Conservation (phyloP, 2,888 invertebrate genomes). For the Epirrita christyi region DNA sequence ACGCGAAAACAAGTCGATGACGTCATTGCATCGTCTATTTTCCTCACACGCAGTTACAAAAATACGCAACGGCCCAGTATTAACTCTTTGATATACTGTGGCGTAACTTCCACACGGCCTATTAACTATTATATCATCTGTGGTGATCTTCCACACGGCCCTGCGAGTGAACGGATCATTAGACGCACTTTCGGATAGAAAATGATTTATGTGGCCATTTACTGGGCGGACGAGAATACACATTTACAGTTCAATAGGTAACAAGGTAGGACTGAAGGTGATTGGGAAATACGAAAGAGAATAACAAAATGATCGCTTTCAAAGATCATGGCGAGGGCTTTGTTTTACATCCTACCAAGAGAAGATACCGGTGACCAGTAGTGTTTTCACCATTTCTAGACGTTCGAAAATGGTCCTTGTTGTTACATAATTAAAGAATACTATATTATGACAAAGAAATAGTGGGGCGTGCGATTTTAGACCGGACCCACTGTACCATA, state of each 20-base stretch:
- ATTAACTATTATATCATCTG: slow-evolving; percentile 10
- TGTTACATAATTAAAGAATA: too few species aligned
- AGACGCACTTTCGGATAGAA: slow-evolving; percentile 21
- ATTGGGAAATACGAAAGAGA: not conserved
- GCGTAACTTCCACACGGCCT: slow-evolving; percentile 55
- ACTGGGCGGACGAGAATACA: slow-evolving; percentile 10
- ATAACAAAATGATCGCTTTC: not conserved
- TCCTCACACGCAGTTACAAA: slow-evolving; percentile 50
- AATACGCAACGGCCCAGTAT: slow-evolving; percentile 42
- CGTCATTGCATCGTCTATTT: slow-evolving; percentile 57
- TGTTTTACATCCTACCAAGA: too few species aligned
- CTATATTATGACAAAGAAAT: too few species aligned
- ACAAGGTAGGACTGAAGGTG: not conserved
- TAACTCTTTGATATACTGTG: slow-evolving; percentile 40
- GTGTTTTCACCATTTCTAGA: too few species aligned
- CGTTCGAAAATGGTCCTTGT: too few species aligned
- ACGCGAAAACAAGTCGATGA: slow-evolving; percentile 44
- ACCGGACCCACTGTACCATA: too few species aligned
- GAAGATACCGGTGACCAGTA: too few species aligned
- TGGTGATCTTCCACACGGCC: slow-evolving; percentile 54
- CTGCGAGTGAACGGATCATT: slow-evolving; percentile 33
- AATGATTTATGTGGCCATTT: slow-evolving; percentile 33
- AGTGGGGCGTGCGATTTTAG: too few species aligned
- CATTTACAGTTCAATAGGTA: slow-evolving; percentile 21
- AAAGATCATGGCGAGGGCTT: too few species aligned